Conservation (phyloP, 1,140 invertebrate genomes). For the Eumeta japonica region DNA sequence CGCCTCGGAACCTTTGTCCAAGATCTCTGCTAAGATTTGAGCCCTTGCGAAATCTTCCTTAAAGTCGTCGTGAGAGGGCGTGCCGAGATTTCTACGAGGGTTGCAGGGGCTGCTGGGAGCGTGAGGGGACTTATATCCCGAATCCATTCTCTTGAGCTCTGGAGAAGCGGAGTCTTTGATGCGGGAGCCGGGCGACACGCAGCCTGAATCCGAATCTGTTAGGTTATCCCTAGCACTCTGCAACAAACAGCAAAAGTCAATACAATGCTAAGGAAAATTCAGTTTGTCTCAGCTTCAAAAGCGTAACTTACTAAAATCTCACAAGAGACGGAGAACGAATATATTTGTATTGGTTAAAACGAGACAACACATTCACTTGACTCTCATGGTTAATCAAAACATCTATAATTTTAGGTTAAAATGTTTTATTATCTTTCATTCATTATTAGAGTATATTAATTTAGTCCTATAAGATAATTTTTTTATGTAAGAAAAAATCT, state of each 20-base stretch:
- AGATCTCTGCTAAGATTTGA: slow-evolving; percentile 39
- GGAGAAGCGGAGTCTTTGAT: slow-evolving; percentile 55
- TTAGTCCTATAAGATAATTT: no score
- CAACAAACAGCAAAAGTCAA: slow-evolving; percentile 9
- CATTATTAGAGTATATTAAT: no score
- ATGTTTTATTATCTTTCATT: background rate
- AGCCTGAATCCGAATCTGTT: slow-evolving; percentile 55
- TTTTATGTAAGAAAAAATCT: no score
- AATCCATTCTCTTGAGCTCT: slow-evolving; percentile 55
- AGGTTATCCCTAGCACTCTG: slow-evolving; percentile 52
- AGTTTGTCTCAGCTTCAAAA: no score
- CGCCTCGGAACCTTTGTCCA: slow-evolving; percentile 41
- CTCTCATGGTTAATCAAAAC: background rate
- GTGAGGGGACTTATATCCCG: slow-evolving; percentile 54
- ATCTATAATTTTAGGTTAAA: background rate
- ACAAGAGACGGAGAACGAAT: no score
- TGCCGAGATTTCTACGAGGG: slow-evolving; percentile 31
- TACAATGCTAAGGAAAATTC: background rate
- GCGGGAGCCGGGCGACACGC: slow-evolving; percentile 53
- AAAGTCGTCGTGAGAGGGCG: slow-evolving; percentile 41
- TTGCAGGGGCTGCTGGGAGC: slow-evolving; percentile 44
- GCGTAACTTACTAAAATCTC: no score
- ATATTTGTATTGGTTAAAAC: background rate
- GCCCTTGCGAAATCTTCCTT: slow-evolving; percentile 49
- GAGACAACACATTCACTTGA: no score